Conservation (phyloP, 2,113 vertebrate species). For the Pelobates fuscus region DNA sequence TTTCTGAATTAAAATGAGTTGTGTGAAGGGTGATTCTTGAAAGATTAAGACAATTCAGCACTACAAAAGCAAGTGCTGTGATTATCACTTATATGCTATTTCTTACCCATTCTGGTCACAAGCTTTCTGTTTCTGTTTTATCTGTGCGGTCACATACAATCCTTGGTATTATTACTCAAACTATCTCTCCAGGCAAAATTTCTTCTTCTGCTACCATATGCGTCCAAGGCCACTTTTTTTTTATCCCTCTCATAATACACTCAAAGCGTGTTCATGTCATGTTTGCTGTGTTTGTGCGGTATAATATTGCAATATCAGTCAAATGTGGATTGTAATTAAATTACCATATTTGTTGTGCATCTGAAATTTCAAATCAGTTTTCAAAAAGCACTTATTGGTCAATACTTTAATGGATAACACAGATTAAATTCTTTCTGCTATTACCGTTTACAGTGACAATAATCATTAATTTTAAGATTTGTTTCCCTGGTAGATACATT, state of each 20-base stretch:
- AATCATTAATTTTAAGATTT: too few species aligned
- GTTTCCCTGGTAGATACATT: too few species aligned
- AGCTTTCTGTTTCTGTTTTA: constrained; percentile 6
- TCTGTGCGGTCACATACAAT: constrained; percentile 12
- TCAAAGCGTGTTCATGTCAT: too few species aligned
- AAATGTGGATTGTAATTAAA: too few species aligned
- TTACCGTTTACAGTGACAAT: too few species aligned
- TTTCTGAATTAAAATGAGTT: constrained; percentile 20
- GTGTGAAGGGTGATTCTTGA: constrained; percentile 13
- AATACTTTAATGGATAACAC: too few species aligned
- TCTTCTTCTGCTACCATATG: constrained; percentile 22
- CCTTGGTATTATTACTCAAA: constrained; percentile 24
- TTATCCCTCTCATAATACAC: constrained; percentile 8
- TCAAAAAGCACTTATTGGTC: too few species aligned
- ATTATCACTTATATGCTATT: constrained; percentile 12
- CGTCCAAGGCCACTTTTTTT: constrained; percentile 4
- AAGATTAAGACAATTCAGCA: constrained; percentile 1
- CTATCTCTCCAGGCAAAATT: constrained; percentile 17
- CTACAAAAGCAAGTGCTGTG: background rate
- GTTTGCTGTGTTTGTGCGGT: too few species aligned
- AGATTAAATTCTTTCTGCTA: too few species aligned
- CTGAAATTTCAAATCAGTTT: too few species aligned
- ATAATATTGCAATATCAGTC: too few species aligned
- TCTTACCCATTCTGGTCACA: constrained; percentile 26
- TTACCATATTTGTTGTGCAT: too few species aligned